Percentiles rank a stretch among this genome's conserved stretches.
phyloP scores from a whole-genome alignment of 2,888 invertebrate genomes.

The Leptarthrus brevirostris region DNA sequence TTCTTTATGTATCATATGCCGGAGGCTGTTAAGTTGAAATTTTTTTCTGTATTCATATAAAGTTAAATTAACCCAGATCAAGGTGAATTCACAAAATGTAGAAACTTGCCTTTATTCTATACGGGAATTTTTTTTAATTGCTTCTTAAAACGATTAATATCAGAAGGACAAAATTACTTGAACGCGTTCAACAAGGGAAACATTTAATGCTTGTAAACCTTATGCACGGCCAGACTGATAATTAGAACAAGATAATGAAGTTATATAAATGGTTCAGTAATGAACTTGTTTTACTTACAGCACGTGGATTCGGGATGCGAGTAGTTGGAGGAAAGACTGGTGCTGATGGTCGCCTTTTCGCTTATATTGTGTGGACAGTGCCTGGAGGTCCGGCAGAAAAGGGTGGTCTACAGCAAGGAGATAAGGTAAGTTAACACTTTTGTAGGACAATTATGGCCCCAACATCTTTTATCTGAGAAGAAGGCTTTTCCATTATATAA shows the following conservation, averaged over 20 bases:
- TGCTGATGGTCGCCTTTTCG: constrained; percentile 86
- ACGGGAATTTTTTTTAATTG: too few species aligned
- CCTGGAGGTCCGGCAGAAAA: constrained; percentile 92
- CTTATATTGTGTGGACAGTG: constrained; percentile 92
- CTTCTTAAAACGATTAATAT: constrained; percentile 28
- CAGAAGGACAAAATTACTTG: too few species aligned
- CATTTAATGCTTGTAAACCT: too few species aligned
- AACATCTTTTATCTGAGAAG: too few species aligned
- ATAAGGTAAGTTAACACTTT: constrained; percentile 73
- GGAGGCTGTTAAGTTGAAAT: too few species aligned
- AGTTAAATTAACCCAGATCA: too few species aligned
- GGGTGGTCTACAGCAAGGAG: constrained; percentile 88
- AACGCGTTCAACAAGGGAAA: too few species aligned
- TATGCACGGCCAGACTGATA: constrained; percentile 22
- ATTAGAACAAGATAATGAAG: constrained; percentile 38
- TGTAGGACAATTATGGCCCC: neutral
- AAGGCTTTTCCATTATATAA: neutral
- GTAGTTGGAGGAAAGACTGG: constrained; percentile 93
- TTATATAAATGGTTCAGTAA: constrained; percentile 45
- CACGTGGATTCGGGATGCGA: constrained; percentile 93
- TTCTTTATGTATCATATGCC: too few species aligned
- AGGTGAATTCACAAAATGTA: too few species aligned
- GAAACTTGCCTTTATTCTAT: too few species aligned
- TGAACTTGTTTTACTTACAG: constrained; percentile 66
- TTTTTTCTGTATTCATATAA: too few species aligned